phyloP scores from a whole-genome alignment of 2,888 invertebrate species.

The Brenthis daphne region DNA sequence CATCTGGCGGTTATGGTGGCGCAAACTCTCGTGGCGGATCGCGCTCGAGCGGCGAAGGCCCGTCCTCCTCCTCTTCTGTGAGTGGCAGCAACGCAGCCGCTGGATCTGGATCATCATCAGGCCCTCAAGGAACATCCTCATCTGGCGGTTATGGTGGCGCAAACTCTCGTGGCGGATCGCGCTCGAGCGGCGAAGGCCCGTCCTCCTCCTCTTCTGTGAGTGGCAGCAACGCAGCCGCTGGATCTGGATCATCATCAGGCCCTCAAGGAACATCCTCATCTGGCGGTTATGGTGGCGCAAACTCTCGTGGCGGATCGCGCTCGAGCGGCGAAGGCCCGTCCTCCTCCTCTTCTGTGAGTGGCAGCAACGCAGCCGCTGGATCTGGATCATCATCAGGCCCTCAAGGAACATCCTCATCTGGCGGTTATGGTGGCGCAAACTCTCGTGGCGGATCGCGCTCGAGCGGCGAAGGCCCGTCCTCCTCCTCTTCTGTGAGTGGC shows the following conservation, averaged over 20 bases:
- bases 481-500: too few relatives aligned
- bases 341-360: too few relatives aligned
- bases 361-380: too few relatives aligned
- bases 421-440: not conserved
- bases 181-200: not conserved
- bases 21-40: too few relatives aligned
- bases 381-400: not conserved
- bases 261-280: not conserved
- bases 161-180: not conserved
- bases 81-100: not conserved
- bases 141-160: not conserved
- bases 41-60: too few relatives aligned
- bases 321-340: too few relatives aligned
- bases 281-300: not conserved
- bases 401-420: too few relatives aligned
- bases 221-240: too few relatives aligned
- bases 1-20: not conserved
- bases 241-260: too few relatives aligned
- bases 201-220: not conserved
- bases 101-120: too few relatives aligned
- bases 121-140: too few relatives aligned
- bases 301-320: not conserved
- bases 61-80: not conserved
- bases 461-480: not conserved
- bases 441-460: not conserved